Evolutionary conservation across 2,113 vertebrate species (phyloP).

Genomic region (Cavia aperea): DNA sequence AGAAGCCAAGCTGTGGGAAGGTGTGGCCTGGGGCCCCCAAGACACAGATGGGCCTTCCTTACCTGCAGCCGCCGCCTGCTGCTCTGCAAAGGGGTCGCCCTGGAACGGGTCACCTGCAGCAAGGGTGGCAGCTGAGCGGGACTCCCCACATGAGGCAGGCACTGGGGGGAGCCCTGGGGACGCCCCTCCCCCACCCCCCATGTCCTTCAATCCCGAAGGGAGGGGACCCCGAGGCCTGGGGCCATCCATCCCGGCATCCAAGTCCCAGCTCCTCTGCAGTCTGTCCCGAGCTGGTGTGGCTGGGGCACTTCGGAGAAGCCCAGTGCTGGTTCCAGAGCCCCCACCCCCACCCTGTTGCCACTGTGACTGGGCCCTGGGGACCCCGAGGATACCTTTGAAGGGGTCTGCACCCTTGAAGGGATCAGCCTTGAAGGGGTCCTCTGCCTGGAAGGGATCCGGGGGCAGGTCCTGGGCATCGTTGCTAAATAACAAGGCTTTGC

Average conservation of each 20-base stretch:
- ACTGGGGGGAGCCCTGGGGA: not conserved
- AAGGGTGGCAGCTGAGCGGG: not conserved
- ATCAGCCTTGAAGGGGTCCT: conserved; percentile 95
- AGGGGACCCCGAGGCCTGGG: no score
- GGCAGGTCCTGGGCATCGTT: conserved; percentile 84
- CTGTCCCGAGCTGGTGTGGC: not conserved
- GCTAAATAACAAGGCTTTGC: conserved; percentile 87
- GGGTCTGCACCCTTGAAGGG: conserved; percentile 90
- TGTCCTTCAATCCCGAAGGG: no score
- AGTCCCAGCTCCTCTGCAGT: no score
- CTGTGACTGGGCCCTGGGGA: no score
- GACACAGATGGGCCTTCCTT: conserved; percentile 29
- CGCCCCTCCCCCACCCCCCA: not conserved
- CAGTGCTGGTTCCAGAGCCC: no score
- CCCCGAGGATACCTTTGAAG: conserved; percentile 74
- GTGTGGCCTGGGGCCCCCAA: no score
- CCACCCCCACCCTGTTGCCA: no score
- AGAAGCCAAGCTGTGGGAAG: no score
- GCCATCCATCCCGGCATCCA: not conserved
- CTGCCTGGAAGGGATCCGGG: conserved; percentile 91
- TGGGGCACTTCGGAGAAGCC: not conserved
- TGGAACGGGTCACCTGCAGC: conserved; percentile 89
- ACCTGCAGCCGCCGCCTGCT: conserved; percentile 83
- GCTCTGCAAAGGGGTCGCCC: conserved; percentile 92
- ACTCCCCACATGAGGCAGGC: no score